Conservation (phyloP, 2,888 invertebrate genomes). For the Odontocerum albicorne region DNA sequence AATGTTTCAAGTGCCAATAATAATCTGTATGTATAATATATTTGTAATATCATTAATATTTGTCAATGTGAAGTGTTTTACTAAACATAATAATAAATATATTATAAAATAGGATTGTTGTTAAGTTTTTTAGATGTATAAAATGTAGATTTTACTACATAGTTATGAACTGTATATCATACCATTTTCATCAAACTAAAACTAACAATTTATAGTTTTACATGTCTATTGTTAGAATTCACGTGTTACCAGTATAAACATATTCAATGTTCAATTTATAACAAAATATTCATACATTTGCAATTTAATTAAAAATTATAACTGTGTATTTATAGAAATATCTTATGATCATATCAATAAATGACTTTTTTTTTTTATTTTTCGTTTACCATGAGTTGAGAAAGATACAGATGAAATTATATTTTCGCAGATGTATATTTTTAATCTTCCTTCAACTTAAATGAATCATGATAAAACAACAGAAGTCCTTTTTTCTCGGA, state of each 20-base stretch:
- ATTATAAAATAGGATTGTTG: conserved; percentile 28
- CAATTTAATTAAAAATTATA: no score
- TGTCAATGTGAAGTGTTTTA: conserved; percentile 27
- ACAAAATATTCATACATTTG: no score
- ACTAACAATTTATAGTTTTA: conserved; percentile 7
- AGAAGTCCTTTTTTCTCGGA: no score
- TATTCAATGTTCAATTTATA: no score
- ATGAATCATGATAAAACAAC: no score
- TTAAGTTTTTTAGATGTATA: conserved; percentile 29
- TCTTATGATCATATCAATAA: no score
- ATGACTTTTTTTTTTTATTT: no score
- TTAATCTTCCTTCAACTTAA: no score
- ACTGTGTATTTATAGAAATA: no score
- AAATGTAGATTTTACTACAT: conserved; percentile 11
- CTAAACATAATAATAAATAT: conserved; percentile 20
- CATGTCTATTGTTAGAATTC: conserved; percentile 6
- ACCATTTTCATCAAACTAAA: conserved; percentile 15
- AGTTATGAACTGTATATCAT: conserved; percentile 11
- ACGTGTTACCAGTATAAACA: not conserved
- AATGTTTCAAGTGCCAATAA: conserved; percentile 37
- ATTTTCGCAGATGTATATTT: no score
- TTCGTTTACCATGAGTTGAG: no score
- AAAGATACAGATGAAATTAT: no score
- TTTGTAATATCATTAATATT: conserved; percentile 24
- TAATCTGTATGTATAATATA: conserved; percentile 30